phyloP scores from a whole-genome alignment of 2,797 vertebrate genomes.

The Sebastes steindachneri region DNA sequence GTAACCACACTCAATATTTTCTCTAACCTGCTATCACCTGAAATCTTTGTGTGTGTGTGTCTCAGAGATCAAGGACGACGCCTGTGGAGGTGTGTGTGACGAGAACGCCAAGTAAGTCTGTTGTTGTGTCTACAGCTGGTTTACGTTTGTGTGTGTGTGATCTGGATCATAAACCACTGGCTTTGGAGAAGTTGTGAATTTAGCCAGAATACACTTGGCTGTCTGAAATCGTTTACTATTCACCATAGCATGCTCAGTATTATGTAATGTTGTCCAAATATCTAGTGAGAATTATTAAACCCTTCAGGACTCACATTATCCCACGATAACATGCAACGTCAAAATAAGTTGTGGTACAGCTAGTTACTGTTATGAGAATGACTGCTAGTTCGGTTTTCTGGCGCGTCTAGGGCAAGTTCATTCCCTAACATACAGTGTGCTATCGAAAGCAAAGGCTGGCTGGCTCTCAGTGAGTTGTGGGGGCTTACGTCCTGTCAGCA shows the following conservation, averaged over 20 bases:
- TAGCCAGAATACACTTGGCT: neutral
- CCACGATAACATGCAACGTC: neutral
- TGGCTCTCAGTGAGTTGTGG: no score
- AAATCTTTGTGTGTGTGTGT: slow-evolving; percentile 18
- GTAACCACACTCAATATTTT: neutral
- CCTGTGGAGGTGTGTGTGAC: slow-evolving; percentile 87
- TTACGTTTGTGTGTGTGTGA: neutral
- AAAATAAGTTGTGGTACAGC: neutral
- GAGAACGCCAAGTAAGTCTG: slow-evolving; percentile 90
- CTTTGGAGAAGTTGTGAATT: neutral
- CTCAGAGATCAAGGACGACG: slow-evolving; percentile 85
- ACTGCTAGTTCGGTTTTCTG: no score
- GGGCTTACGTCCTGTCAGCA: no score
- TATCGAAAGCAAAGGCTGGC: no score
- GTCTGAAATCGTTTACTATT: neutral
- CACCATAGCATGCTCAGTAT: neutral
- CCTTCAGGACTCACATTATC: neutral
- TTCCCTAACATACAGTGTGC: no score
- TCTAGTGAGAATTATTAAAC: neutral
- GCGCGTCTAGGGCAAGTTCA: no score
- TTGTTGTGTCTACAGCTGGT: neutral
- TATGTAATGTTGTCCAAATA: neutral
- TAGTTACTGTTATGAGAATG: no score
- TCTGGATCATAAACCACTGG: neutral
- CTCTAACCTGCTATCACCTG: neutral